A percentile compares a stretch with the other conserved stretches of the same genome.
These are phyloP conservation scores for Alsophila aescularia DNA, from an alignment of 2,888 invertebrate genomes.

Conservation along the genomic window DNA sequence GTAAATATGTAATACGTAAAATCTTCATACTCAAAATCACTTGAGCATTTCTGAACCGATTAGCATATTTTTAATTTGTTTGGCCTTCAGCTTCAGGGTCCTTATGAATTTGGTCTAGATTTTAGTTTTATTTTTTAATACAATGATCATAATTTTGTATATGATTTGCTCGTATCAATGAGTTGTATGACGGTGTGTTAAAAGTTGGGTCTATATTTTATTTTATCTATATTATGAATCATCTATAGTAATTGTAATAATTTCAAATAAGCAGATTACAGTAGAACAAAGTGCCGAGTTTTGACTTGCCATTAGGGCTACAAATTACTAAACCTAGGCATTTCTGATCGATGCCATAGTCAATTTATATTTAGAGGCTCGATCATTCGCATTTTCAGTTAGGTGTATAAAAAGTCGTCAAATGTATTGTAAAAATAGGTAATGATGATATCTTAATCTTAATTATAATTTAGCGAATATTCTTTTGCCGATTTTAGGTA, in stretches of 20 bases:
- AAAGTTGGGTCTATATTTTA: too few relatives aligned
- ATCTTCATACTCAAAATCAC: too few relatives aligned
- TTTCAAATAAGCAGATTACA: neutral
- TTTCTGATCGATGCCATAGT: conserved; percentile 6
- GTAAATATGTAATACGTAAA: too few relatives aligned
- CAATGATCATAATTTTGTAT: too few relatives aligned
- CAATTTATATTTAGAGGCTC: conserved; percentile 17
- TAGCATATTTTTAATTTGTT: too few relatives aligned
- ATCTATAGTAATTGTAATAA: neutral
- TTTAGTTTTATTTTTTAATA: too few relatives aligned
- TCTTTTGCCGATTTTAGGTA: conserved; percentile 42
- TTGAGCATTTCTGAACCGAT: too few relatives aligned
- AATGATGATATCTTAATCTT: neutral
- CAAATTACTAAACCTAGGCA: neutral
- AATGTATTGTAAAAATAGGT: neutral
- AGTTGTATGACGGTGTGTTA: neutral
- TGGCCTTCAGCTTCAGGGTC: too few relatives aligned
- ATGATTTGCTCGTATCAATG: too few relatives aligned
- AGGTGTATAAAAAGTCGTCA: conserved; percentile 3
- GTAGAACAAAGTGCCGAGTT: conserved; percentile 11
- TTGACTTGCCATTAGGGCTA: conserved; percentile 17
- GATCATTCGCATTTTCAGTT: conserved; percentile 9
- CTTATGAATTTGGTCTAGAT: too few relatives aligned
- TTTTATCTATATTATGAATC: neutral
- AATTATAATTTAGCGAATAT: neutral